Evolutionary conservation across 2,888 invertebrate species (phyloP), one percentile per base, ranked within the genome.

Genomic region (Lepidochitona cinerea): DNA sequence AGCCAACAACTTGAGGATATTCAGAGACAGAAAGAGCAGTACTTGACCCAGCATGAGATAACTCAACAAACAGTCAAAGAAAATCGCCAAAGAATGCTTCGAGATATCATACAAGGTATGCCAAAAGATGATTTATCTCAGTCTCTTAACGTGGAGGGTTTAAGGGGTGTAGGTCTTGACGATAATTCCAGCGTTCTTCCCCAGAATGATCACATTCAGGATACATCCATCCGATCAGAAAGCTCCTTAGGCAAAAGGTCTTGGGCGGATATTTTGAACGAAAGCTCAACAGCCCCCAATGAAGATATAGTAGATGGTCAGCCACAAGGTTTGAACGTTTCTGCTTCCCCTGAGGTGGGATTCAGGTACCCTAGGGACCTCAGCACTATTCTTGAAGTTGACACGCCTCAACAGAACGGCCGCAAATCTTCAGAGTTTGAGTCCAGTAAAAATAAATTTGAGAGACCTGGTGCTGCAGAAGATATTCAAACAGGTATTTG

Each of bases 301-400:
- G 18, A 18, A 49, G 49, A 4, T 4, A 4, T 23, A 5, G 7
- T 49, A 49, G 49, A 49, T 49, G n/a, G n/a, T n/a, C n/a, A n/a
- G 7, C 23, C 49, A 49, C 49, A n/a, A n/a, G n/a, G n/a, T n/a
- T 7, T 49, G 49, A 49, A 49, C 23, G 49, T 18, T 23, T n/a
- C n/a, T 23, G n/a, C 18, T 18, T 18, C 4, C 3, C 1, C 49
- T 5, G 49, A 2, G 49, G n/a, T 23, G n/a, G 49, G 23, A 18
- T 49, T 23, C 5, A 70, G 74, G 36, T 59, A 75, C 53, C 79
- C 76, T 12, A 83, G 83, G 53, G 84, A 87, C 72, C 76, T 87
- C 53, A 86, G 86, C 66, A 86, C 86, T 29, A 87, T 87, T 23
- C 74, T 81, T 35, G 87, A 87, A 73, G 84, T 86, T n/a, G 87